A percentile compares a stretch with the other conserved stretches of the same genome.
Conservation (phyloP, 2,797 vertebrate genomes). For the Eutrigla gurnardus region DNA sequence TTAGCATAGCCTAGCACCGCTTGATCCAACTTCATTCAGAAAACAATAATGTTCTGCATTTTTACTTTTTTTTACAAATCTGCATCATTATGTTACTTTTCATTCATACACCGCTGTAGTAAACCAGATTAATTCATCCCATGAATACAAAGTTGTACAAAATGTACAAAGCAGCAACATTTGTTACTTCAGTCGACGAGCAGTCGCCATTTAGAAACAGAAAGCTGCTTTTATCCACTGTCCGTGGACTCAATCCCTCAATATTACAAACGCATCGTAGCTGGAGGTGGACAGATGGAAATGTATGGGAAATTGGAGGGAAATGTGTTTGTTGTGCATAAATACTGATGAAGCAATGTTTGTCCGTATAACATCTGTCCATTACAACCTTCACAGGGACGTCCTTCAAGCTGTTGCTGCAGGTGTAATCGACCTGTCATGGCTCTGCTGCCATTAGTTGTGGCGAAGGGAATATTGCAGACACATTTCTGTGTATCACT, state of each 20-base stretch:
- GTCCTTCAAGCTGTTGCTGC: constrained; percentile 47
- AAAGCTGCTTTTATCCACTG: background rate
- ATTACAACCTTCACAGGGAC: constrained; percentile 30
- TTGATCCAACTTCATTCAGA: background rate
- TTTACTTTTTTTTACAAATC: background rate
- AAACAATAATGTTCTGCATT: background rate
- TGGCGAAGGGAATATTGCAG: constrained; percentile 14
- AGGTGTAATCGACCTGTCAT: constrained; percentile 41
- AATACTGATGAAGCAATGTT: background rate
- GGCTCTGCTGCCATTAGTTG: constrained; percentile 38
- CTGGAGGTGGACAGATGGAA: background rate
- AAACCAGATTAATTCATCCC: background rate
- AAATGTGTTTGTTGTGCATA: constrained; percentile 2
- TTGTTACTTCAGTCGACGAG: background rate
- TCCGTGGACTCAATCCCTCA: background rate
- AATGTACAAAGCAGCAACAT: background rate
- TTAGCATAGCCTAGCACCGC: background rate
- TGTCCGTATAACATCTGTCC: constrained; percentile 15
- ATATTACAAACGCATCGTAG: background rate
- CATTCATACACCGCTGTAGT: background rate
- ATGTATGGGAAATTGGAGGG: constrained; percentile 6
- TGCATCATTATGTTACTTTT: background rate
- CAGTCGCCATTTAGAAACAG: background rate
- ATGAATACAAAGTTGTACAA: too few species aligned
- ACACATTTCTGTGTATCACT: constrained; percentile 25